Evolutionary conservation across 2,888 invertebrate species (phyloP).

Genomic region (Pantelozetes paolii): DNA sequence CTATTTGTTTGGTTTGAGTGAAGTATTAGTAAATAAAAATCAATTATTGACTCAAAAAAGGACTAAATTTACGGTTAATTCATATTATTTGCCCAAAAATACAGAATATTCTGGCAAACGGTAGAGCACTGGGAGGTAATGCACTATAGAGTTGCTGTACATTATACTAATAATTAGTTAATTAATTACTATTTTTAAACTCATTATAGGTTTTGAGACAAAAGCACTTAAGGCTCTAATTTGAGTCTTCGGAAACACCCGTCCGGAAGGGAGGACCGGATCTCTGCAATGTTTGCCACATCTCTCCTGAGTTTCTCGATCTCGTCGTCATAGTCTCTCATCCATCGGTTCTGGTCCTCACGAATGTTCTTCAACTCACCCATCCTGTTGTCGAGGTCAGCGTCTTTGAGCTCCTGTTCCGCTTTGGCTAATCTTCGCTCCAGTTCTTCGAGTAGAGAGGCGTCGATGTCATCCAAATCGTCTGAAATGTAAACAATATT

Average conservation of each 20-base stretch:
- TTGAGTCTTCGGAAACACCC: constrained; percentile 60
- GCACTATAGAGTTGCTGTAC: neutral
- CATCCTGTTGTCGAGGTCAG: constrained; percentile 71
- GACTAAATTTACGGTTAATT: constrained; percentile 16
- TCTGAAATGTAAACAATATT: constrained; percentile 51
- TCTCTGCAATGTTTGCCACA: constrained; percentile 75
- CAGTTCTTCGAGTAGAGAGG: constrained; percentile 52
- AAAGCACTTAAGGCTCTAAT: constrained; percentile 47
- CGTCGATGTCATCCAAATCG: constrained; percentile 51
- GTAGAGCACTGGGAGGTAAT: neutral
- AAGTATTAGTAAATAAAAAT: constrained; percentile 21
- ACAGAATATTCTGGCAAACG: neutral
- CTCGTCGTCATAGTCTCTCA: constrained; percentile 74
- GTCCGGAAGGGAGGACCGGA: constrained; percentile 71
- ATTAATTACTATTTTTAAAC: neutral
- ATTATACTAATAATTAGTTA: neutral
- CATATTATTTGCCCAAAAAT: neutral
- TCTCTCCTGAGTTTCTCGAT: constrained; percentile 66
- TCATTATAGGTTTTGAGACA: no score
- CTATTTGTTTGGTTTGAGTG: neutral
- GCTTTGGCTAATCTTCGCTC: constrained; percentile 66
- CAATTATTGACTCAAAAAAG: constrained; percentile 15
- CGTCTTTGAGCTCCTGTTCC: constrained; percentile 65
- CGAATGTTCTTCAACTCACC: constrained; percentile 67
- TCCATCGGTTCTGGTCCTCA: constrained; percentile 65